Conservation (phyloP, 2,888 invertebrate genomes). For the Aleiodes testaceus region DNA sequence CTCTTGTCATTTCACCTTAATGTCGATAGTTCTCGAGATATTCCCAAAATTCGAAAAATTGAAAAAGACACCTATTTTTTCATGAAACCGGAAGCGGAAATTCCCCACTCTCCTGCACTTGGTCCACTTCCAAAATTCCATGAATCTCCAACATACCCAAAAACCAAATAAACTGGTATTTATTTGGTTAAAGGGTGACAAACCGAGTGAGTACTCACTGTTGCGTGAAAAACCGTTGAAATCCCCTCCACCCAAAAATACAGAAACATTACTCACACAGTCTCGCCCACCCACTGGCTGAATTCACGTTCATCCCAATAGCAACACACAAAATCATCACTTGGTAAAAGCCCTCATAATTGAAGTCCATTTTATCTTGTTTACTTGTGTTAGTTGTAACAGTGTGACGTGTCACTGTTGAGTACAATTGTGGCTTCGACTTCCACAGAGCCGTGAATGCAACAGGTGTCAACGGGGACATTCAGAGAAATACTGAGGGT, state of each 20-base stretch:
- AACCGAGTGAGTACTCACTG: conserved; percentile 40
- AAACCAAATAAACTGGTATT: conserved; percentile 11
- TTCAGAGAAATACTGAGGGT: conserved; percentile 70
- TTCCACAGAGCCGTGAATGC: conserved; percentile 52
- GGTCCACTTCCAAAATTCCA: conserved; percentile 49
- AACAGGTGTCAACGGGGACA: conserved; percentile 73
- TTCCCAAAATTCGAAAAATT: too few species aligned
- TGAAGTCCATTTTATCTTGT: conserved; percentile 19
- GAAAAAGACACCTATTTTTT: too few species aligned
- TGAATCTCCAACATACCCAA: background rate
- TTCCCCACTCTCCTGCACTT: background rate
- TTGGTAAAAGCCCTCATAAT: conserved; percentile 5
- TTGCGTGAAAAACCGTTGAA: conserved; percentile 51
- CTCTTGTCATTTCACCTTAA: too few species aligned
- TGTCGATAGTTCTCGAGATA: too few species aligned
- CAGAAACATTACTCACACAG: conserved; percentile 68
- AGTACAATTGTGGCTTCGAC: conserved; percentile 40
- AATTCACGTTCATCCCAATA: conserved; percentile 38
- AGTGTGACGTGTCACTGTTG: conserved; percentile 29
- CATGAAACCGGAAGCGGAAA: background rate
- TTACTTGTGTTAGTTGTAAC: conserved; percentile 26
- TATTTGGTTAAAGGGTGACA: conserved; percentile 28
- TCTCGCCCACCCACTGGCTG: conserved; percentile 58
- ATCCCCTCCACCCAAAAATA: conserved; percentile 55
- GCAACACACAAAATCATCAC: conserved; percentile 2